phyloP scores from a whole-genome alignment of 2,113 vertebrate genomes.

The Tringa solitaria region DNA sequence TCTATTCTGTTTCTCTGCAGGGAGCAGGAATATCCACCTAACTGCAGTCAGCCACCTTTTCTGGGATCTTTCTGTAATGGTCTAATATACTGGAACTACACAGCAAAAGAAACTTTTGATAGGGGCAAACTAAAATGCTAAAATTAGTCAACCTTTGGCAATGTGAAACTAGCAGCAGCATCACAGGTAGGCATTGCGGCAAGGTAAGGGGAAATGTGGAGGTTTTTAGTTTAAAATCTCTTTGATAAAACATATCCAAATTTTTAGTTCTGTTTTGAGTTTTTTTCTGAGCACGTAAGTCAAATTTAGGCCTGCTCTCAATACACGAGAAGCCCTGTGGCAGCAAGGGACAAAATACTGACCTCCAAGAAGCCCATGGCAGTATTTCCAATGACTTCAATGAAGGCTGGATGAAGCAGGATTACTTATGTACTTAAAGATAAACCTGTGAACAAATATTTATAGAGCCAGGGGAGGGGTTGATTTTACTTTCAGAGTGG shows the following conservation, averaged over 20 bases:
- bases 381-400: not conserved
- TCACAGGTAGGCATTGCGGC: accelerated
- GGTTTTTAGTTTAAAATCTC: not conserved
- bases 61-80: not conserved
- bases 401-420: not conserved
- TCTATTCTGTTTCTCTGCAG: not conserved
- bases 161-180: not conserved
- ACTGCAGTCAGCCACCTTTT: not conserved
- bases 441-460: not conserved
- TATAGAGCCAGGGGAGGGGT: not conserved
- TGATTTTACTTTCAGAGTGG: not conserved
- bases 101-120: not conserved
- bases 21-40: not conserved
- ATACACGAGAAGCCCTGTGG: not conserved
- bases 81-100: not conserved
- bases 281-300: not conserved
- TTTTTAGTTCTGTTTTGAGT: not conserved
- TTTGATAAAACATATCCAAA: not conserved
- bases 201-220: not conserved
- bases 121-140: not conserved
- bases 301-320: not conserved
- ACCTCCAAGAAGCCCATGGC: not conserved
- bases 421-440: not conserved
- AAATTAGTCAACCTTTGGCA: not conserved
- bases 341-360: not conserved